A percentile compares a stretch with the other conserved stretches of the same genome.
Evolutionary conservation across 2,113 vertebrate species (phyloP).

Genomic region (Picathartes gymnocephalus): DNA sequence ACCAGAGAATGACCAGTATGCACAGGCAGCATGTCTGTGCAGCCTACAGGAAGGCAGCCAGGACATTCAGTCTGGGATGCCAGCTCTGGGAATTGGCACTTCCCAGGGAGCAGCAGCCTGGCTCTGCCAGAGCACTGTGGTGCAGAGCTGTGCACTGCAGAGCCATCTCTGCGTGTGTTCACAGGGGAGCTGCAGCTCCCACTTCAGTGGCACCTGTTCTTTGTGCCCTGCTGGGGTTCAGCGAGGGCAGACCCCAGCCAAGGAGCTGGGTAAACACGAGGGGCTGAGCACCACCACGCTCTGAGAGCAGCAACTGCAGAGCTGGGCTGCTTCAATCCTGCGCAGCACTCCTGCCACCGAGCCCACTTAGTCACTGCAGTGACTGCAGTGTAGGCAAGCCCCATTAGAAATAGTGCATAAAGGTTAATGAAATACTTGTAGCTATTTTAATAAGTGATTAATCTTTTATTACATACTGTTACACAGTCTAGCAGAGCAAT

Average conservation of each 20-base stretch:
- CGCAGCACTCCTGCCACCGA: neutral
- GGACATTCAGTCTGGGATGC: neutral
- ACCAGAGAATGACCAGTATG: neutral
- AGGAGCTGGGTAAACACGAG: neutral
- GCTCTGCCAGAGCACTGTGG: neutral
- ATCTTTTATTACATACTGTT: slow-evolving; percentile 47
- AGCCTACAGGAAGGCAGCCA: neutral
- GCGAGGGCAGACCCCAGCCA: neutral
- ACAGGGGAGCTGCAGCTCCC: neutral
- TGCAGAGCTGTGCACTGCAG: neutral
- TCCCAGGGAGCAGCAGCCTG: neutral
- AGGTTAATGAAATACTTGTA: slow-evolving; percentile 60
- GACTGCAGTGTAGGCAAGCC: neutral
- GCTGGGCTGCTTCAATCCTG: neutral
- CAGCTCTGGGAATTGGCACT: neutral
- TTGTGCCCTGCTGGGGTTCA: neutral
- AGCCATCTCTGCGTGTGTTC: neutral
- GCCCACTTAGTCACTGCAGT: neutral
- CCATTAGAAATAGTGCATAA: slow-evolving; percentile 51
- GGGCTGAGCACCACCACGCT: neutral
- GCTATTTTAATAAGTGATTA: slow-evolving; percentile 51
- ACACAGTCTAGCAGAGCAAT: slow-evolving; percentile 47
- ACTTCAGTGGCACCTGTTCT: neutral
- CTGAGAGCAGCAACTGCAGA: neutral
- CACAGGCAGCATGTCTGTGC: neutral